Evolutionary conservation across 1,140 invertebrate species (phyloP).

Genomic region (Drosophila nigrodunni): DNA sequence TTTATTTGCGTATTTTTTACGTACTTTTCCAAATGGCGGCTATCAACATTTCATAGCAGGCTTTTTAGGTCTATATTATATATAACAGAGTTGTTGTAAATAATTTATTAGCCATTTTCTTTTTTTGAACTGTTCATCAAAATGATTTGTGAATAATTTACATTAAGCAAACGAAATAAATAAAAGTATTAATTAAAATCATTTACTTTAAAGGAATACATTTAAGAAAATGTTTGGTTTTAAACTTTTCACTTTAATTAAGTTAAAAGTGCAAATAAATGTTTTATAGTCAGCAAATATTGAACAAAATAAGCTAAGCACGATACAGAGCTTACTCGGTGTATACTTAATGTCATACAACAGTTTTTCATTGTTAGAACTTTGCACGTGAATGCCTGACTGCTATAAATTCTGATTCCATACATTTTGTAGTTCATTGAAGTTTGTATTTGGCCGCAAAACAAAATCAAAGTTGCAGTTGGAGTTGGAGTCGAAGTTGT

Average conservation of each 20-base stretch:
- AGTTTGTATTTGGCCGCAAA: slow-evolving; percentile 13
- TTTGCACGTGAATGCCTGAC: slow-evolving; percentile 4
- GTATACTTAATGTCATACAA: slow-evolving; percentile 8
- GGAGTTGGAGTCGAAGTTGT: slow-evolving; percentile 2
- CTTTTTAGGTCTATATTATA: slow-evolving; percentile 25
- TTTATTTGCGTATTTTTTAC: slow-evolving; percentile 40
- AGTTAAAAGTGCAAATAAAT: background rate
- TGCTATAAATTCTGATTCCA: slow-evolving; percentile 6
- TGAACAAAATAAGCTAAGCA: background rate
- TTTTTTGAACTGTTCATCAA: slow-evolving; percentile 1
- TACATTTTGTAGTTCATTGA: slow-evolving; percentile 8
- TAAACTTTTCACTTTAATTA: background rate
- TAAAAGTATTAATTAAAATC: background rate
- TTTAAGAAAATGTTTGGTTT: no score
- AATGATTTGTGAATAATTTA: background rate
- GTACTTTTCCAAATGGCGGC: slow-evolving; percentile 29
- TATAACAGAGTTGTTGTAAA: slow-evolving; percentile 50
- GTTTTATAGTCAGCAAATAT: background rate
- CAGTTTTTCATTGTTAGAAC: background rate
- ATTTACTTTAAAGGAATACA: no score
- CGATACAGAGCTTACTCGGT: background rate
- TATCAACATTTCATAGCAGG: slow-evolving; percentile 51
- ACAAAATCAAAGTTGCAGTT: background rate
- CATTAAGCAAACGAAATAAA: background rate
- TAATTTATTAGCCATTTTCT: slow-evolving; percentile 54